Conservation (phyloP, 2,113 vertebrate species). For the Sapayoa aenigma region DNA sequence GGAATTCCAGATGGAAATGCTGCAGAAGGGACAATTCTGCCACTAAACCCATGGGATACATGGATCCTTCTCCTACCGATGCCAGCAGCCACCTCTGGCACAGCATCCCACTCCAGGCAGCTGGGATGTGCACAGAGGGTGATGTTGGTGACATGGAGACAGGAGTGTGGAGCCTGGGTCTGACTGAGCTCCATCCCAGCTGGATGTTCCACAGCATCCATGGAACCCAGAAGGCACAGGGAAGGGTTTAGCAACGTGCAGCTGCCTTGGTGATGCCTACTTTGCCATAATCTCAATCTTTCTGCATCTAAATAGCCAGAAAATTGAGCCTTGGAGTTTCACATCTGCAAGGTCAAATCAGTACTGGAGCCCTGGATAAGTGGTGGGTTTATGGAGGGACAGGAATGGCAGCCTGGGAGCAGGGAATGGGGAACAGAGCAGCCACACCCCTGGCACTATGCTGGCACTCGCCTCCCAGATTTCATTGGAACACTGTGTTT, state of each 20-base stretch:
- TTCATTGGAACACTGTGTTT: neutral
- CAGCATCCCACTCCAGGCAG: neutral
- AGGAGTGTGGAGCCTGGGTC: neutral
- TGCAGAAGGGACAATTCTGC: neutral
- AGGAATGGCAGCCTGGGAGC: neutral
- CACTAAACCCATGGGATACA: fast-evolving
- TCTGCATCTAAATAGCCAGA: neutral
- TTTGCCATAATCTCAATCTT: neutral
- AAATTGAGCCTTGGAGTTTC: neutral
- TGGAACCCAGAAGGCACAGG: neutral
- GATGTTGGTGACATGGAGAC: neutral
- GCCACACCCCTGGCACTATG: neutral
- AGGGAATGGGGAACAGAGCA: fast-evolving
- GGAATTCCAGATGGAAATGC: neutral
- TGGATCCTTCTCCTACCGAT: neutral
- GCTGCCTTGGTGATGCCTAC: fast-evolving
- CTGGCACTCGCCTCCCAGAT: neutral
- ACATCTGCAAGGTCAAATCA: neutral
- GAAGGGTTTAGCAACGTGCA: neutral
- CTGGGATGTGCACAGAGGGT: fast-evolving
- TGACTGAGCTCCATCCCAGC: neutral
- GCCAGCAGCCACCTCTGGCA: neutral
- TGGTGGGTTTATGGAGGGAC: neutral
- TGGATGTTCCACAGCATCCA: neutral
- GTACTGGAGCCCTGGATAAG: neutral